Percentiles rank a stretch among this genome's conserved stretches.
phyloP scores from a whole-genome alignment of 2,113 vertebrate species.

The Orientallactaga bullata region DNA sequence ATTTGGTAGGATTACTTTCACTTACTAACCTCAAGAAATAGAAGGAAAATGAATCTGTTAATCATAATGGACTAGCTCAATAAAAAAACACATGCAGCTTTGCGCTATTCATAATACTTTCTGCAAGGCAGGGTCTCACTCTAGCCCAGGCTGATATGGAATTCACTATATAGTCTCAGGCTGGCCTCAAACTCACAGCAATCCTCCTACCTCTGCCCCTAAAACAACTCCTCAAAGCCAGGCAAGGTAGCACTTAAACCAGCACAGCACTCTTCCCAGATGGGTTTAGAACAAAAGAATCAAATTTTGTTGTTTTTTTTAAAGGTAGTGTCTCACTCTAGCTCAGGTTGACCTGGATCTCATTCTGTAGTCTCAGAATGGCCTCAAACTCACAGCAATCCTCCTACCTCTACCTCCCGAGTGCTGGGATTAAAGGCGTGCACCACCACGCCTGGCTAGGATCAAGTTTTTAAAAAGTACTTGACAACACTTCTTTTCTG shows the following conservation, averaged over 20 bases:
- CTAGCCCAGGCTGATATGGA: no score
- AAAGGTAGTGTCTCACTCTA: no score
- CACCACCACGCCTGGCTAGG: no score
- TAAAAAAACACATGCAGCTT: not conserved
- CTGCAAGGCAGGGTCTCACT: not conserved
- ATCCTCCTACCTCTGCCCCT: not conserved
- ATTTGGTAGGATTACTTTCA: not conserved
- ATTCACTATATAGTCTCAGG: no score
- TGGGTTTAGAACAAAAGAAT: not conserved
- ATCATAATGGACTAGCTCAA: not conserved
- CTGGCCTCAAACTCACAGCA: no score
- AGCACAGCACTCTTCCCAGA: not conserved
- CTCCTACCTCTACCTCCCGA: no score
- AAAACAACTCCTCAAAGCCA: not conserved
- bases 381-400: no score
- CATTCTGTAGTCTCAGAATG: no score
- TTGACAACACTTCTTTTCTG: slow-evolving; percentile 19
- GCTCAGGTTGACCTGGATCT: no score
- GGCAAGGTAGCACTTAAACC: not conserved
- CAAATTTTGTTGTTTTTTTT: no score
- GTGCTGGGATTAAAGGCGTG: no score
- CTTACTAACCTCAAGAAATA: not conserved
- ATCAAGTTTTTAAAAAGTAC: slow-evolving; percentile 1
- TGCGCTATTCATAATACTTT: not conserved
- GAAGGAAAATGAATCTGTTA: not conserved